Conservation (phyloP, 2,888 invertebrate genomes). For the Girardia tigrina region DNA sequence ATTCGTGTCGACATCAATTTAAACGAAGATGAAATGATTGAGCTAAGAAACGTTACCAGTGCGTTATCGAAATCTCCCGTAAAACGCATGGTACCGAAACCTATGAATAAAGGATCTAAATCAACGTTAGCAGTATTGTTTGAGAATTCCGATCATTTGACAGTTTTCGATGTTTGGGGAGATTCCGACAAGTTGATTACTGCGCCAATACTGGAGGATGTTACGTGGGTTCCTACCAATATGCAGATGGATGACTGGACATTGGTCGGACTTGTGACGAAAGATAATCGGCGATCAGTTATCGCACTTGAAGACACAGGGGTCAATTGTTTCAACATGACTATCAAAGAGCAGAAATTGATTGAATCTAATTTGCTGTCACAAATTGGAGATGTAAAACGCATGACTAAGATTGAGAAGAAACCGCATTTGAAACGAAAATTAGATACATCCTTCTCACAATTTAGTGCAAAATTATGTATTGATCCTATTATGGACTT, state of each 20-base stretch:
- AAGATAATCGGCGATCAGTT: background rate
- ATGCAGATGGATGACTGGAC: background rate
- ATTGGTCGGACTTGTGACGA: background rate
- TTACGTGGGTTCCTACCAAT: background rate
- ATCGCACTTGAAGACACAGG: background rate
- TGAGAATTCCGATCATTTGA: background rate
- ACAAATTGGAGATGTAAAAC: too few relatives aligned
- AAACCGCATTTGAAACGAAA: too few relatives aligned
- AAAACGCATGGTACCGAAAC: background rate
- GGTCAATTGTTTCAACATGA: background rate
- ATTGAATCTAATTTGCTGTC: too few relatives aligned
- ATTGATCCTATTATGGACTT: too few relatives aligned
- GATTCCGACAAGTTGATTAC: background rate
- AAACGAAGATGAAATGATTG: background rate
- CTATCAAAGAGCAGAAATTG: too few relatives aligned
- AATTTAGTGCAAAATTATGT: too few relatives aligned
- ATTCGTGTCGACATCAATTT: background rate
- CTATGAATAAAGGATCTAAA: background rate
- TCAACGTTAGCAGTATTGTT: background rate
- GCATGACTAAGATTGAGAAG: too few relatives aligned
- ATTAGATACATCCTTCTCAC: too few relatives aligned
- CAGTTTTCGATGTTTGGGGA: background rate
- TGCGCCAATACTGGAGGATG: background rate
- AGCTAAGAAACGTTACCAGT: background rate
- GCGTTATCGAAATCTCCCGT: background rate